phyloP scores from a whole-genome alignment of 2,113 vertebrate species.

The Lamprologus sp. region DNA sequence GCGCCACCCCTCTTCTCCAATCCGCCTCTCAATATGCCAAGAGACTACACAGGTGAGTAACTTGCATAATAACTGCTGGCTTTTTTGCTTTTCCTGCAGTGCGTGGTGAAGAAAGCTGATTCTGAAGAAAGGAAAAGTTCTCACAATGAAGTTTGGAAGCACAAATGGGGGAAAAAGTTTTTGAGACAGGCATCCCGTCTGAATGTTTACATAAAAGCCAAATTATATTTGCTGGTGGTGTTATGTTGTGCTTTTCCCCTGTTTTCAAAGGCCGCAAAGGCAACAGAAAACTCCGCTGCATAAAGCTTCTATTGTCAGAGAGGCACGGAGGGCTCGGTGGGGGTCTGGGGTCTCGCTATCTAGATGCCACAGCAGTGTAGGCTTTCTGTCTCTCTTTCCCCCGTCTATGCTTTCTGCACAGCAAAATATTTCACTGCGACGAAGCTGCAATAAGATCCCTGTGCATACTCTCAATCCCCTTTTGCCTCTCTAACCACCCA shows the following conservation, averaged over 20 bases:
- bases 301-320: conserved; percentile 57
- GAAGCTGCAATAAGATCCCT: conserved; percentile 69
- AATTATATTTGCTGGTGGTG: conserved; percentile 30
- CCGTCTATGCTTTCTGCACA: conserved; percentile 32
- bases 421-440: conserved; percentile 61
- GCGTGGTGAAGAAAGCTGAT: background rate
- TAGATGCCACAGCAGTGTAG: conserved; percentile 54
- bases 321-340: conserved; percentile 22
- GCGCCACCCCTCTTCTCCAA: conserved; percentile 78
- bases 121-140: background rate
- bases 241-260: conserved; percentile 33
- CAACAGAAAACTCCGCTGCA: conserved; percentile 12
- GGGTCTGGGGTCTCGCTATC: conserved; percentile 48
- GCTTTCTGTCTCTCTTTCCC: conserved; percentile 32
- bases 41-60: conserved; percentile 87
- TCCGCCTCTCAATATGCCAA: conserved; percentile 74
- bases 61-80: background rate
- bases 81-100: background rate
- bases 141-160: background rate
- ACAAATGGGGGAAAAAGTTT: background rate
- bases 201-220: background rate
- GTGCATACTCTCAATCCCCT: conserved; percentile 56
- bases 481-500: conserved; percentile 40
- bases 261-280: conserved; percentile 36
- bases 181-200: background rate